Conservation (phyloP, 2,797 vertebrate genomes). For the Sebastes aleutianus region DNA sequence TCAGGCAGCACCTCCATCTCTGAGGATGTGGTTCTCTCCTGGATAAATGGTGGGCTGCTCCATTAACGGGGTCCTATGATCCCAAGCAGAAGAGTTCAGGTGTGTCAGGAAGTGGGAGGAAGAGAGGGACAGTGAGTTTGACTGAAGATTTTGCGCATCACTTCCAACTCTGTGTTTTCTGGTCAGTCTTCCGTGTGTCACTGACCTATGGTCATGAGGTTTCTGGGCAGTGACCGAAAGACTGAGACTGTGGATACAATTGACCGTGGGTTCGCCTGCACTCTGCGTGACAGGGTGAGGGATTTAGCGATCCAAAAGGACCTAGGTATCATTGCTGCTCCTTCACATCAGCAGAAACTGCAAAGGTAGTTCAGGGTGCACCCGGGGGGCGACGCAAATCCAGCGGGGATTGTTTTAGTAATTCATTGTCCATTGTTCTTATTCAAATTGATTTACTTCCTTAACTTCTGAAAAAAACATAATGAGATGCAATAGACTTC, state of each 20-base stretch:
- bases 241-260: conserved; percentile 35
- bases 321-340: conserved; percentile 30
- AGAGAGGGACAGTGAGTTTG: conserved; percentile 4
- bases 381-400: neutral
- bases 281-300: conserved; percentile 31
- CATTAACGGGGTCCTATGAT: conserved; percentile 17
- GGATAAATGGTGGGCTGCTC: conserved; percentile 15
- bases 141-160: conserved; percentile 37
- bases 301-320: conserved; percentile 61
- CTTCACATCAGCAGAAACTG: conserved; percentile 30
- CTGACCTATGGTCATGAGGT: conserved; percentile 20
- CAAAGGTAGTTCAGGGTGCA: conserved; percentile 17
- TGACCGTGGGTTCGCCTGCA: conserved; percentile 25
- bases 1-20: neutral
- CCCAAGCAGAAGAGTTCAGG: conserved; percentile 22
- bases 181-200: conserved; percentile 18
- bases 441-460: neutral
- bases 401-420: neutral
- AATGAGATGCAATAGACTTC: neutral
- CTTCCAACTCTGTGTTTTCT: conserved; percentile 19
- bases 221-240: conserved; percentile 55
- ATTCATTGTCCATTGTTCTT: neutral
- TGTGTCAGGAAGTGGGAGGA: conserved; percentile 19
- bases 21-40: neutral
- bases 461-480: neutral